These are phyloP conservation scores for Pleuronectes platessa DNA, from an alignment of 2,113 vertebrate genomes.

Conservation along the genomic window DNA sequence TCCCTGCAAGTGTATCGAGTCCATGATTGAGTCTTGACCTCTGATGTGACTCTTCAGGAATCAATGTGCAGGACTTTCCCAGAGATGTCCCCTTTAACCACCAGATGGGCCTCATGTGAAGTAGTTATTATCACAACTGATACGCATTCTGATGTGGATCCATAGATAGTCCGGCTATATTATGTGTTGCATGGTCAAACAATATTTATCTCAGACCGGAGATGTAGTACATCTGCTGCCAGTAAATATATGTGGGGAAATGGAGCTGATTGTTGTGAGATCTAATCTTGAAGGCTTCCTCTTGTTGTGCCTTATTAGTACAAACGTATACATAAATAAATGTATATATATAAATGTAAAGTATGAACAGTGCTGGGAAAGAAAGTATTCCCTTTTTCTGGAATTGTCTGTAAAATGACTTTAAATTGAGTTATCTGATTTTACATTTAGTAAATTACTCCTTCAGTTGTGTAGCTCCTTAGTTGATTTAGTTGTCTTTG, in stretches of 20 bases:
- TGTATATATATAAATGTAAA: neutral
- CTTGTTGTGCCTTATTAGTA: neutral
- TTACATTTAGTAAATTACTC: neutral
- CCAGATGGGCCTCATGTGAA: no score
- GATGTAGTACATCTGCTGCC: neutral
- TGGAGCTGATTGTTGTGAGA: conserved; percentile 7
- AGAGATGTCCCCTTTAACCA: no score
- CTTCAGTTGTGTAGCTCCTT: neutral
- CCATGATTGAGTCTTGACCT: neutral
- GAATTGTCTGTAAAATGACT: neutral
- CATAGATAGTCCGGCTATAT: neutral
- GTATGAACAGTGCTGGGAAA: neutral
- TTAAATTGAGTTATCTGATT: neutral
- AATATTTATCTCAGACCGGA: no score
- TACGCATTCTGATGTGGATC: neutral
- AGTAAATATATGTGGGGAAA: neutral
- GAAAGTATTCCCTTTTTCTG: no score
- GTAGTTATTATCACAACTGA: neutral
- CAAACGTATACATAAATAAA: neutral
- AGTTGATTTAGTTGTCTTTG: no score
- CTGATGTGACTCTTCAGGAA: neutral
- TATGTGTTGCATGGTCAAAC: no score
- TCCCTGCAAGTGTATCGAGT: conserved; percentile 18
- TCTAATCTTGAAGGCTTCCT: neutral
- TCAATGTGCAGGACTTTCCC: neutral